phyloP scores from a whole-genome alignment of 2,113 vertebrate species.

The Hydrolagus affinis region DNA sequence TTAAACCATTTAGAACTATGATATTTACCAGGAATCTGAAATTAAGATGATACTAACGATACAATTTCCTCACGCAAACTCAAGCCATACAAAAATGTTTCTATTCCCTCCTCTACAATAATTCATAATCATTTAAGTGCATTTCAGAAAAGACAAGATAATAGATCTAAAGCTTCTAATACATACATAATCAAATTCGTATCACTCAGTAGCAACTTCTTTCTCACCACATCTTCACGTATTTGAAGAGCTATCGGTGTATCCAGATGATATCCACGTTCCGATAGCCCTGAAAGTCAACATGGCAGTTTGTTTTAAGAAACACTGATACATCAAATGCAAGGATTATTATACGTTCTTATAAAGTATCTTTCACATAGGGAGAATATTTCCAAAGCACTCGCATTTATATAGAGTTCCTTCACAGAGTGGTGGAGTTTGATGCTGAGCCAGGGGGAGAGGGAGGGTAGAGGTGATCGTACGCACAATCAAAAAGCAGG shows the following conservation, averaged over 20 bases:
- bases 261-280: neutral
- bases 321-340: neutral
- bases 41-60: no score
- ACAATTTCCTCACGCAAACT: neutral
- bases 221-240: neutral
- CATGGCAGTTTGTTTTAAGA: neutral
- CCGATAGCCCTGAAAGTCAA: neutral
- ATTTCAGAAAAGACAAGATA: neutral
- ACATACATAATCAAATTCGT: neutral
- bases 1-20: neutral
- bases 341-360: no score
- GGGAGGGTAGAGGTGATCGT: no score
- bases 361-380: no score
- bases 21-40: neutral
- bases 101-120: neutral
- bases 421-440: no score
- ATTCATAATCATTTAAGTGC: neutral
- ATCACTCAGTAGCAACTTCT: neutral
- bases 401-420: no score
- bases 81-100: neutral
- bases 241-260: no score
- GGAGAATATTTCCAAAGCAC: no score
- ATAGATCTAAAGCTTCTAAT: neutral
- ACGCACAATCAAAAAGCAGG: no score
- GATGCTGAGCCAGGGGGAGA: no score